phyloP scores from a whole-genome alignment of 2,113 vertebrate genomes.

The Calypte anna region DNA sequence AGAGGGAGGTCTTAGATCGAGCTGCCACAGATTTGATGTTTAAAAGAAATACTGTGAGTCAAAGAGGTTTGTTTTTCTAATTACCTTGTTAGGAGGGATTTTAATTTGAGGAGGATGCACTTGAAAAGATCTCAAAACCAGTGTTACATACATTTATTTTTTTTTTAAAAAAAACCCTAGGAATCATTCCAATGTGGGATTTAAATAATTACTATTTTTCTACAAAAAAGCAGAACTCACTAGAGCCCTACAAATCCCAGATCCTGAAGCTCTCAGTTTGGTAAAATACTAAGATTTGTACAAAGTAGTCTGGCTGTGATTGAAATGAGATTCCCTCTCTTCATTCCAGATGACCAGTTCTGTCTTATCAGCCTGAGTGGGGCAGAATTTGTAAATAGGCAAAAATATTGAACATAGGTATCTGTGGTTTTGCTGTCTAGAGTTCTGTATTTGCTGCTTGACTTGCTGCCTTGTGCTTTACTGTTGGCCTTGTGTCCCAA shows the following conservation, averaged over 20 bases:
- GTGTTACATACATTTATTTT: not conserved
- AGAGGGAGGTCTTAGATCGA: not conserved
- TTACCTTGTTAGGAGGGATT: not conserved
- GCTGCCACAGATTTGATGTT: not conserved
- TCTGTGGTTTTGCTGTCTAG: not conserved
- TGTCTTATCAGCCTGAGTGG: not conserved
- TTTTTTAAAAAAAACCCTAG: not conserved
- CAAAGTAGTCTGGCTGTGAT: not conserved
- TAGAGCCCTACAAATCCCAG: not conserved
- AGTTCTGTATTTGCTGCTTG: not conserved
- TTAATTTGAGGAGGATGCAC: not conserved
- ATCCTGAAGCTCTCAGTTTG: not conserved
- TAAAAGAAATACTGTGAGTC: not conserved
- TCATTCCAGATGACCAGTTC: not conserved
- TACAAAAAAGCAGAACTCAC: not conserved
- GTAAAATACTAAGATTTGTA: not conserved
- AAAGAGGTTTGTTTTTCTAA: not conserved
- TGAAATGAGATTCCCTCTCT: not conserved
- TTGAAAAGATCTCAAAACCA: not conserved
- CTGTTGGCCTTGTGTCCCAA: not conserved
- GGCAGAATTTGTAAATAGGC: not conserved
- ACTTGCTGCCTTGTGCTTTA: not conserved
- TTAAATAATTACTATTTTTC: slow-evolving; percentile 6
- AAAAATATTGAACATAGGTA: not conserved
- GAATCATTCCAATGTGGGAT: not conserved